Percentiles rank a stretch among this genome's conserved stretches.
Conservation (phyloP, 1,140 invertebrate genomes). For the Chrysomallon squamiferum region DNA sequence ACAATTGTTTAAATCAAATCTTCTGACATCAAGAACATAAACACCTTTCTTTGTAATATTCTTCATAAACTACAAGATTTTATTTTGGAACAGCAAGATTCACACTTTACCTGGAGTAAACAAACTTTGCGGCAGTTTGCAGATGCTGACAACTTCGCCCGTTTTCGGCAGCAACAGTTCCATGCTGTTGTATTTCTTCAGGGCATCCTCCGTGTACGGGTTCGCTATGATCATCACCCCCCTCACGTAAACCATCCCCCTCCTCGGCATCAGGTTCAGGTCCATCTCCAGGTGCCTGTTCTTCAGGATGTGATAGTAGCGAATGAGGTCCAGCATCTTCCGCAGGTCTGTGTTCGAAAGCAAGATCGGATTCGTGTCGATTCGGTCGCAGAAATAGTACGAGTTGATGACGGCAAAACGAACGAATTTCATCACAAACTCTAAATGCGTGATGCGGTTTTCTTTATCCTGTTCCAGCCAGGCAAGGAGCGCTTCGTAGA, state of each 20-base stretch:
- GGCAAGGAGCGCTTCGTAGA: conserved; percentile 67
- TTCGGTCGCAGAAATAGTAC: conserved; percentile 70
- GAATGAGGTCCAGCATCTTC: conserved; percentile 39
- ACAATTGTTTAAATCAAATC: too few species aligned
- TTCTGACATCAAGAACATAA: too few species aligned
- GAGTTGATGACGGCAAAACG: conserved; percentile 68
- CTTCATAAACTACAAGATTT: too few species aligned
- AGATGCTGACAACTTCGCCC: conserved; percentile 53
- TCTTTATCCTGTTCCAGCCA: conserved; percentile 66
- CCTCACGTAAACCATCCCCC: conserved; percentile 55
- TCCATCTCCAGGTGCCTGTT: conserved; percentile 59
- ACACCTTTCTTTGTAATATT: too few species aligned
- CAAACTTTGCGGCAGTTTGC: conserved; percentile 59
- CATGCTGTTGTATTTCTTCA: conserved; percentile 59
- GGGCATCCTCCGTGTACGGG: conserved; percentile 55
- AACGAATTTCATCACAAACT: conserved; percentile 67
- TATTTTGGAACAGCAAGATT: too few species aligned
- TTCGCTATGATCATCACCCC: conserved; percentile 60
- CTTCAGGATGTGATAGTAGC: conserved; percentile 56
- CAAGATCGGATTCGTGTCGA: conserved; percentile 63
- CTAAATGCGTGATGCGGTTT: conserved; percentile 31
- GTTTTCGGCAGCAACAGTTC: conserved; percentile 53
- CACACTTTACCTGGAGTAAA: conserved; percentile 59
- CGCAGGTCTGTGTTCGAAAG: conserved; percentile 34
- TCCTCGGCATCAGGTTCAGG: conserved; percentile 56